phyloP scores from a whole-genome alignment of 35 echinoderm and acorn worm genomes.

The Nesometra sesokonis region DNA sequence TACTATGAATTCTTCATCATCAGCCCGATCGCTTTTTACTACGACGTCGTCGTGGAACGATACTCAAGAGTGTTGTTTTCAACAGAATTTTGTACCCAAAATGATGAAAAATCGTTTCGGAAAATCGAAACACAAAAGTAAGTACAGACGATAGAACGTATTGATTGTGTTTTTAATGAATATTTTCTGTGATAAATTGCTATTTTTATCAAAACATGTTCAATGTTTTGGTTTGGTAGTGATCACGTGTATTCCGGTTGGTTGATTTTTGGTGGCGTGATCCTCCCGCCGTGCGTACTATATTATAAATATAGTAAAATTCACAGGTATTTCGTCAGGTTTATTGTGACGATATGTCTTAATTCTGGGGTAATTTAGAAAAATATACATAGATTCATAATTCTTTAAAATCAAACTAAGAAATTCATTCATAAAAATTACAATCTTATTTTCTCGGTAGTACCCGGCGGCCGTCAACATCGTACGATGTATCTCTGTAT shows the following conservation, averaged over 20 bases:
- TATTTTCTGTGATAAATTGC: not conserved
- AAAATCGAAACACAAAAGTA: not conserved
- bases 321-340: too few species aligned
- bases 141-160: not conserved
- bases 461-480: too few species aligned
- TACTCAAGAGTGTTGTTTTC: not conserved
- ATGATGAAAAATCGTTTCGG: not conserved
- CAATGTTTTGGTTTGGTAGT: not conserved
- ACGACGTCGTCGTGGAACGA: not conserved
- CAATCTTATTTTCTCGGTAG: too few species aligned
- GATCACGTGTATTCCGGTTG: not conserved
- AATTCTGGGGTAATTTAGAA: too few species aligned
- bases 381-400: too few species aligned
- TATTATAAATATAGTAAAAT: too few species aligned
- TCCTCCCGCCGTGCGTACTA: not conserved
- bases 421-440: too few species aligned
- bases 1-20: conserved; percentile 1
- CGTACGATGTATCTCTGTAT: too few species aligned
- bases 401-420: too few species aligned
- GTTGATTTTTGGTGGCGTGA: not conserved
- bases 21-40: not conserved
- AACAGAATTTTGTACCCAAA: not conserved
- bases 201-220: not conserved
- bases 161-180: not conserved
- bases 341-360: too few species aligned